These are phyloP conservation scores for Dipodomys ordii DNA, from an alignment of 2,113 vertebrate species.

Conservation along the genomic window DNA sequence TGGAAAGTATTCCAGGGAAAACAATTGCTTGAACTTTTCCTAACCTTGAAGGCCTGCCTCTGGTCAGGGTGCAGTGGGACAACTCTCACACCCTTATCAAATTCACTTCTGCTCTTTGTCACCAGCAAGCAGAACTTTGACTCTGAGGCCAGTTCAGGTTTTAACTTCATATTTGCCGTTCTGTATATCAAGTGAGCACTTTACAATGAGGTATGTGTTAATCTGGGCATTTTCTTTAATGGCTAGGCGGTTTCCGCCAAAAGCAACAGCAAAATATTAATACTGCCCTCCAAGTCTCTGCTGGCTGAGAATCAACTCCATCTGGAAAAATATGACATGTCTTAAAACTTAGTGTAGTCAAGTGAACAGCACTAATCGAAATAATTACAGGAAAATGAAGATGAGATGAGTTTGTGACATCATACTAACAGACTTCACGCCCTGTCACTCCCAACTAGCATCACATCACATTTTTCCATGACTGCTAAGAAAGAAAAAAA, in stretches of 20 bases:
- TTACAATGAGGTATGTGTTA: slow-evolving; percentile 88
- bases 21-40: slow-evolving; percentile 65
- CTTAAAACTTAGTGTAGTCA: slow-evolving; percentile 71
- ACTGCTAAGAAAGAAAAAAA: slow-evolving; percentile 75
- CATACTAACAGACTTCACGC: slow-evolving; percentile 65
- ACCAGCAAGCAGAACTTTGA: slow-evolving; percentile 9
- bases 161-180: slow-evolving; percentile 21
- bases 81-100: slow-evolving; percentile 6
- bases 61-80: background rate
- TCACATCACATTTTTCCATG: slow-evolving; percentile 60
- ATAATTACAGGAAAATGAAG: slow-evolving; percentile 83
- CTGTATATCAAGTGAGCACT: slow-evolving; percentile 67
- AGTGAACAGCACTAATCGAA: slow-evolving; percentile 77
- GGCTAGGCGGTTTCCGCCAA: slow-evolving; percentile 82
- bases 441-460: slow-evolving; percentile 57
- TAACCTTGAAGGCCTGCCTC: slow-evolving; percentile 24
- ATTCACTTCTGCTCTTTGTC: slow-evolving; percentile 40
- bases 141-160: background rate
- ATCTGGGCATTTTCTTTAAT: slow-evolving; percentile 85
- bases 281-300: slow-evolving; percentile 80
- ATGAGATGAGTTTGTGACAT: slow-evolving; percentile 82
- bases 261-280: slow-evolving; percentile 86
- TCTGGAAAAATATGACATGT: slow-evolving; percentile 85
- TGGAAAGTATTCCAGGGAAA: slow-evolving; percentile 69
- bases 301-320: slow-evolving; percentile 85